A percentile compares a stretch with the other conserved stretches of the same genome.
phyloP scores from a whole-genome alignment of 2,113 vertebrate genomes.

The Elephantulus edwardii region DNA sequence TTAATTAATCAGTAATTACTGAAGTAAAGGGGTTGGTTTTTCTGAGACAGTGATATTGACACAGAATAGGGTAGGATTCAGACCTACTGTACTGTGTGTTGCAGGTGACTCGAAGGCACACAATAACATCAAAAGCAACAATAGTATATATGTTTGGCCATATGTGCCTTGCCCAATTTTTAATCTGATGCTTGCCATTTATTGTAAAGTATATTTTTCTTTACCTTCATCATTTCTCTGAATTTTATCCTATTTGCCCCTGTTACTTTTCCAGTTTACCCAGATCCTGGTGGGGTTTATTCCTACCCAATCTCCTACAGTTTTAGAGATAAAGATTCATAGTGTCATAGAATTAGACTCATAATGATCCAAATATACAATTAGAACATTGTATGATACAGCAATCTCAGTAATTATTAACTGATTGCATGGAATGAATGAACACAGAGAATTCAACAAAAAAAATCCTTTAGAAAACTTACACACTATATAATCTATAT shows the following conservation, averaged over 20 bases:
- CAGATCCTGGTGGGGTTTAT: not conserved
- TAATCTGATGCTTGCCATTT: not conserved
- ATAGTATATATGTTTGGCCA: too few relatives aligned
- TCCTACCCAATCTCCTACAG: not conserved
- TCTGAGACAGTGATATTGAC: too few relatives aligned
- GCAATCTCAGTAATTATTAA: not conserved
- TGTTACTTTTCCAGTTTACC: constrained; percentile 7
- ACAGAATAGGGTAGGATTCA: too few relatives aligned
- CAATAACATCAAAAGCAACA: too few relatives aligned
- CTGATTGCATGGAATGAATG: not conserved
- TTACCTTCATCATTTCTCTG: not conserved
- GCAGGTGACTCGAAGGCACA: too few relatives aligned
- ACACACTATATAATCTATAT: not conserved
- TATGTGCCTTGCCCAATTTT: not conserved
- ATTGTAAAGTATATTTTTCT: not conserved
- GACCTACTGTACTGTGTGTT: too few relatives aligned
- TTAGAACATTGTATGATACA: not conserved
- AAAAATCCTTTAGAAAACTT: constrained; percentile 21
- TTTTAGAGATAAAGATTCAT: not conserved
- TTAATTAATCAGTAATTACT: too few relatives aligned
- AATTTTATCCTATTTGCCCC: constrained; percentile 30
- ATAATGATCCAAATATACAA: not conserved
- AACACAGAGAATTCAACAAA: not conserved
- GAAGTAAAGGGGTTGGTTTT: too few relatives aligned
- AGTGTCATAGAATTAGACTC: constrained; percentile 3